These are phyloP conservation scores for Aptenodytes forsteri DNA, from an alignment of 2,113 vertebrate species.

Conservation along the genomic window DNA sequence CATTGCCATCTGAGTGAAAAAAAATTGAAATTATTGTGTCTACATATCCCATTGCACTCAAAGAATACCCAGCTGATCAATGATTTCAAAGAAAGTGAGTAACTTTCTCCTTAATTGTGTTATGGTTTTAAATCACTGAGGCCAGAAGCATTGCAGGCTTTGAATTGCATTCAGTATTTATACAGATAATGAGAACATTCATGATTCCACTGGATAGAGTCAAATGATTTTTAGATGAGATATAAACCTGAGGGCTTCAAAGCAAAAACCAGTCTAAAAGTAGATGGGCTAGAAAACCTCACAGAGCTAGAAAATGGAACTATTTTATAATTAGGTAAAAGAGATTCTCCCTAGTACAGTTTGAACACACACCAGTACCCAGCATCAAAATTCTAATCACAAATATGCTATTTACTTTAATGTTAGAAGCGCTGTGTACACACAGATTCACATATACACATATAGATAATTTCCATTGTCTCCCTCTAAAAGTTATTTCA, in stretches of 20 bases:
- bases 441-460: background rate
- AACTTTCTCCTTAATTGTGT: background rate
- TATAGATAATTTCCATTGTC: background rate
- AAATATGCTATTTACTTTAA: background rate
- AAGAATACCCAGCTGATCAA: background rate
- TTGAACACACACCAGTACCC: background rate
- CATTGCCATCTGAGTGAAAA: background rate
- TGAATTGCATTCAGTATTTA: background rate
- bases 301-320: background rate
- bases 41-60: background rate
- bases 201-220: background rate
- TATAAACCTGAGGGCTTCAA: background rate
- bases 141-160: background rate
- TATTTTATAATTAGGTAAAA: background rate
- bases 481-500: background rate
- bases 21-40: background rate
- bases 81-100: background rate
- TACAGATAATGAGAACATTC: background rate
- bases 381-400: background rate
- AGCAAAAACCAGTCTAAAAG: background rate
- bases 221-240: slow-evolving; percentile 2
- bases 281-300: background rate
- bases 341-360: background rate
- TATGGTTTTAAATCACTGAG: background rate
- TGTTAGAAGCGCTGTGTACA: background rate